Evolutionary conservation across 2,797 vertebrate genomes (phyloP).

Genomic region (Leptodactylus fallax): DNA sequence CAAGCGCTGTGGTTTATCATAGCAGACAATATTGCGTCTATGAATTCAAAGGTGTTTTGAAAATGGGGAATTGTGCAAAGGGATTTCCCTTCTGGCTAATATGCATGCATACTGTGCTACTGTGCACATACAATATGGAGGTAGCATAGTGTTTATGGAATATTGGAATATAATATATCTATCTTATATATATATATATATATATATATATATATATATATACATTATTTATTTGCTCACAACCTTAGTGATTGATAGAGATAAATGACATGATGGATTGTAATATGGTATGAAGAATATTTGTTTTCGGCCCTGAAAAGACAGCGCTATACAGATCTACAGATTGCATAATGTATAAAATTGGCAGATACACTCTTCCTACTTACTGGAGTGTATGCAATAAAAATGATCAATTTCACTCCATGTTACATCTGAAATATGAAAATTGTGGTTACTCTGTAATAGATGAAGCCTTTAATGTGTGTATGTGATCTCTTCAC

Average conservation of each 20-base stretch:
- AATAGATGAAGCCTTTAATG: neutral
- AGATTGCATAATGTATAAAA: neutral
- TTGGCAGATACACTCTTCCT: neutral
- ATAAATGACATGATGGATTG: neutral
- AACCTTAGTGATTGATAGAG: neutral
- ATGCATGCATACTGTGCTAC: neutral
- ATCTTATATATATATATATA: neutral
- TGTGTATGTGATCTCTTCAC: conserved; percentile 20
- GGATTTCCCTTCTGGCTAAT: conserved; percentile 41
- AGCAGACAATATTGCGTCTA: conserved; percentile 51
- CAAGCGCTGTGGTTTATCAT: conserved; percentile 54
- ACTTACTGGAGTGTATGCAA: neutral
- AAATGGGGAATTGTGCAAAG: conserved; percentile 35
- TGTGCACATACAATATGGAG: neutral
- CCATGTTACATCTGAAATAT: neutral
- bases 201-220: no score
- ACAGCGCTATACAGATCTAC: neutral
- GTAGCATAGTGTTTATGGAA: neutral
- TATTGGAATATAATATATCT: no score
- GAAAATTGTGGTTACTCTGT: conserved; percentile 21
- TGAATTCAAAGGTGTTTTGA: conserved; percentile 50
- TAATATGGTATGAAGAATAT: neutral
- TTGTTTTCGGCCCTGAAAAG: neutral
- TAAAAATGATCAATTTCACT: neutral
- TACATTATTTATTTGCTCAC: neutral